These are phyloP conservation scores for Dorcus parallelipipedus DNA, from an alignment of 2,888 invertebrate genomes.

Conservation along the genomic window DNA sequence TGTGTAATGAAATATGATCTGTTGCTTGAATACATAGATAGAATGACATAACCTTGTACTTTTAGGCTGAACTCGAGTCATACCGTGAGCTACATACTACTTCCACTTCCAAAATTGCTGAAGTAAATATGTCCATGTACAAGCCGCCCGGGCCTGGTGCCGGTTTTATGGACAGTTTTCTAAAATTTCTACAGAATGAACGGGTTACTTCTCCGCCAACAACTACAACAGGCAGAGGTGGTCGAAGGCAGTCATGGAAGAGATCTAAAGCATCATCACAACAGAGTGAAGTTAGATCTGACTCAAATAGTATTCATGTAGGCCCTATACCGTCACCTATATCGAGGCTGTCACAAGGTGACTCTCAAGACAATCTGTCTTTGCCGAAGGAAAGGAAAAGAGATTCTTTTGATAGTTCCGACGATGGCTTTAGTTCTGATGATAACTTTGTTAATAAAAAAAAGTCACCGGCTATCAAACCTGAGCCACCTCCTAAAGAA, in stretches of 20 bases:
- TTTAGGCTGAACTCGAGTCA: slow-evolving; percentile 81
- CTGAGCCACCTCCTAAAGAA: slow-evolving; percentile 23
- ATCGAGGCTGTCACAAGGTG: slow-evolving; percentile 44
- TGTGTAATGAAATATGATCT: slow-evolving; percentile 41
- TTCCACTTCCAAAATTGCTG: slow-evolving; percentile 17
- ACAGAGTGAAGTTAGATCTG: slow-evolving; percentile 49
- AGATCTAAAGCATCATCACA: slow-evolving; percentile 43
- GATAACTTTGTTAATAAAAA: slow-evolving; percentile 54
- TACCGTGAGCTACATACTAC: slow-evolving; percentile 76
- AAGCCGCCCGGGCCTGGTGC: slow-evolving; percentile 50
- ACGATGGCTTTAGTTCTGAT: slow-evolving; percentile 61
- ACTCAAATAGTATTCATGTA: slow-evolving; percentile 34
- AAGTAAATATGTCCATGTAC: slow-evolving; percentile 19
- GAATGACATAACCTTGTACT: background rate
- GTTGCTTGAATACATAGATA: too few relatives aligned
- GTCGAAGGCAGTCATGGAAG: slow-evolving; percentile 65
- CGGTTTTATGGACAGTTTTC: slow-evolving; percentile 84
- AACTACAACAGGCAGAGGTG: slow-evolving; percentile 54
- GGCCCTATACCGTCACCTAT: slow-evolving; percentile 39
- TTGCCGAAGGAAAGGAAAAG: slow-evolving; percentile 69
- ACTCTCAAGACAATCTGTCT: slow-evolving; percentile 67
- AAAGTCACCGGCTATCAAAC: slow-evolving; percentile 36
- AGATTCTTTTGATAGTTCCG: slow-evolving; percentile 64
- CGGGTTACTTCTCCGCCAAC: slow-evolving; percentile 79
- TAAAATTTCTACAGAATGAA: slow-evolving; percentile 80